phyloP scores from a whole-genome alignment of 2,888 invertebrate genomes.

The Laspeyria flexula region DNA sequence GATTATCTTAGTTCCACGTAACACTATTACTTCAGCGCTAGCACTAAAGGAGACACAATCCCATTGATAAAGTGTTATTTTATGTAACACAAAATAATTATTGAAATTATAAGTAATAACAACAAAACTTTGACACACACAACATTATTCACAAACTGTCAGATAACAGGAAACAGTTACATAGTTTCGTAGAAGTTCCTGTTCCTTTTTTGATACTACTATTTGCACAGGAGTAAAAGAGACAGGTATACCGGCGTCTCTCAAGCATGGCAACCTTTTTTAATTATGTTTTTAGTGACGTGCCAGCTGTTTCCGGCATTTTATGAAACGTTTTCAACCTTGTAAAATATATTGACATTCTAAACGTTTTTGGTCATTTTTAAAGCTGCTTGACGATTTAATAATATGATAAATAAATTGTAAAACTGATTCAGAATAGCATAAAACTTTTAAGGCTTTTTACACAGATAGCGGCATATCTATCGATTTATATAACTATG shows the following conservation, averaged over 20 bases:
- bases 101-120: constrained; percentile 69
- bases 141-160: constrained; percentile 68
- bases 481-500: too few species aligned
- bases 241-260: constrained; percentile 55
- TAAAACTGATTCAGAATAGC: too few species aligned
- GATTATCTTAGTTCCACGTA: constrained; percentile 44
- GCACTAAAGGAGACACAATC: constrained; percentile 51
- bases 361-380: too few species aligned
- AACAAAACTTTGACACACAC: constrained; percentile 83
- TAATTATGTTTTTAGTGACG: constrained; percentile 42
- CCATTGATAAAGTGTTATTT: constrained; percentile 65
- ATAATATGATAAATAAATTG: too few species aligned
- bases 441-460: too few species aligned
- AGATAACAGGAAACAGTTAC: constrained; percentile 55
- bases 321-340: background rate
- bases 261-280: constrained; percentile 31
- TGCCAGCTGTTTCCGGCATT: constrained; percentile 58
- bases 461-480: too few species aligned
- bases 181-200: constrained; percentile 29
- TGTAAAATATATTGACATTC: too few species aligned
- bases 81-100: constrained; percentile 57
- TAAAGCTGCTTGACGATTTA: too few species aligned
- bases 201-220: constrained; percentile 29
- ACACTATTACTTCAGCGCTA: constrained; percentile 40
- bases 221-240: constrained; percentile 33